Evolutionary conservation across 92 coral and sea anemone genomes (phyloP).

Genomic region (Anthopleura xanthogrammica): DNA sequence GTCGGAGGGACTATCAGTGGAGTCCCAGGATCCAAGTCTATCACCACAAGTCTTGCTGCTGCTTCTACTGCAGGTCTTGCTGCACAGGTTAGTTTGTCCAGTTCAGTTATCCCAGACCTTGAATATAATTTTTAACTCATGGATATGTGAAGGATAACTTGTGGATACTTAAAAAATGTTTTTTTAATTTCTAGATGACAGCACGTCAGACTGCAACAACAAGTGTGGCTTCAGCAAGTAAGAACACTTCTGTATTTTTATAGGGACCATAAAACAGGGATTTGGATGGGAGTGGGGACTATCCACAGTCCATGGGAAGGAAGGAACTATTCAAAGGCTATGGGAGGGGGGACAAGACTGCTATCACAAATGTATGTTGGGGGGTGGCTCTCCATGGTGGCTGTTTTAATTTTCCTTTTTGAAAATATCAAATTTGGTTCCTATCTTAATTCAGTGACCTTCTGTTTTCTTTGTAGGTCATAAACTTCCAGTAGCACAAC

Average conservation of each 20-base stretch:
- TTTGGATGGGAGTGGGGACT: too few relatives aligned
- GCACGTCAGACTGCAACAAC: slow-evolving; percentile 65
- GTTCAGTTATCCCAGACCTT: neutral
- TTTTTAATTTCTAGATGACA: slow-evolving; percentile 32
- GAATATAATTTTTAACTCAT: neutral
- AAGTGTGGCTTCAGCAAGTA: slow-evolving; percentile 77
- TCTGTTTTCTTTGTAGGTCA: slow-evolving; percentile 44
- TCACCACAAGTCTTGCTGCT: slow-evolving; percentile 40
- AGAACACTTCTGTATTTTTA: slow-evolving; percentile 5
- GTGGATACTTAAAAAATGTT: neutral
- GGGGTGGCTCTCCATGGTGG: too few relatives aligned
- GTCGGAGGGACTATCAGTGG: slow-evolving; percentile 13
- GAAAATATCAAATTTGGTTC: too few relatives aligned
- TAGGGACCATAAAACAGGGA: neutral
- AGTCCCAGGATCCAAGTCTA: slow-evolving; percentile 35
- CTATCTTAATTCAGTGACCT: neutral
- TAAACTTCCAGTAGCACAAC: slow-evolving; percentile 52
- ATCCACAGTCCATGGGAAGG: neutral
- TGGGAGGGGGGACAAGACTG: too few relatives aligned
- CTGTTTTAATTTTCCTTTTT: too few relatives aligned
- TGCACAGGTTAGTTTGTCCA: slow-evolving; percentile 35
- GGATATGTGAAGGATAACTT: neutral
- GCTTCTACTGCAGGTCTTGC: slow-evolving; percentile 47
- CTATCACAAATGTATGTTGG: too few relatives aligned
- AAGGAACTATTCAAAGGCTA: too few relatives aligned